These are phyloP conservation scores for Coturnix japonica DNA, from an alignment of 2,113 vertebrate genomes.

Conservation along the genomic window DNA sequence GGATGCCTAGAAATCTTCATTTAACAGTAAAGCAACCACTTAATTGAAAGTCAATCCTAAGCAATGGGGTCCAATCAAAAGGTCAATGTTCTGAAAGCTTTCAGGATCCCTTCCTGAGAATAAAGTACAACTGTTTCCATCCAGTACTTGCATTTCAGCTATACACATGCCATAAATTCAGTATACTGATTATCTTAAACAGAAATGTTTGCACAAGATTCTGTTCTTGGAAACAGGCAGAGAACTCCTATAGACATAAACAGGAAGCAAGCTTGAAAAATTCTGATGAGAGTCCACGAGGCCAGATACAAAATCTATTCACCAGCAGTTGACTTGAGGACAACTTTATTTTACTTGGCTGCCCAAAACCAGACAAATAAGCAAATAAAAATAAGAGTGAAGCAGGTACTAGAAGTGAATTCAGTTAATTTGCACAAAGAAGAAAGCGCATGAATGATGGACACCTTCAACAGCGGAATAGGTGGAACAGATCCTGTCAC, in stretches of 20 bases:
- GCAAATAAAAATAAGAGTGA: slow-evolving; percentile 29
- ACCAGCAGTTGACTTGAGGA: slow-evolving; percentile 31
- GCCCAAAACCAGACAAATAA: slow-evolving; percentile 21
- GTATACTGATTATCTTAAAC: slow-evolving; percentile 24
- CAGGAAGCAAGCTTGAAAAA: slow-evolving; percentile 38
- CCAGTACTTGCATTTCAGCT: neutral
- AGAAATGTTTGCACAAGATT: slow-evolving; percentile 3
- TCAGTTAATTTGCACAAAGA: neutral
- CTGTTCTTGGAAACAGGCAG: slow-evolving; percentile 26
- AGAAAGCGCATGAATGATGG: neutral
- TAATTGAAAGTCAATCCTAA: neutral
- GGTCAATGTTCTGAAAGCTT: neutral
- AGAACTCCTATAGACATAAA: slow-evolving; percentile 19
- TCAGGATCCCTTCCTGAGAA: neutral
- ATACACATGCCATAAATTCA: neutral
- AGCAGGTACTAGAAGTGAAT: neutral
- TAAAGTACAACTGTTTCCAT: neutral
- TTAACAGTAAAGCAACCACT: slow-evolving; percentile 21
- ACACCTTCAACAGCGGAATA: neutral
- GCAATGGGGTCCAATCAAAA: neutral
- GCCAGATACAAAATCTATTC: slow-evolving; percentile 49
- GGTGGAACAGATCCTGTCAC: neutral
- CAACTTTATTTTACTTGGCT: slow-evolving; percentile 61
- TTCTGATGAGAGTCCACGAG: slow-evolving; percentile 1
- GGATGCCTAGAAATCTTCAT: slow-evolving; percentile 35